Percentiles rank a stretch among this genome's conserved stretches.
Conservation (phyloP, 2,888 invertebrate genomes). For the Fissipunctia ypsillon region DNA sequence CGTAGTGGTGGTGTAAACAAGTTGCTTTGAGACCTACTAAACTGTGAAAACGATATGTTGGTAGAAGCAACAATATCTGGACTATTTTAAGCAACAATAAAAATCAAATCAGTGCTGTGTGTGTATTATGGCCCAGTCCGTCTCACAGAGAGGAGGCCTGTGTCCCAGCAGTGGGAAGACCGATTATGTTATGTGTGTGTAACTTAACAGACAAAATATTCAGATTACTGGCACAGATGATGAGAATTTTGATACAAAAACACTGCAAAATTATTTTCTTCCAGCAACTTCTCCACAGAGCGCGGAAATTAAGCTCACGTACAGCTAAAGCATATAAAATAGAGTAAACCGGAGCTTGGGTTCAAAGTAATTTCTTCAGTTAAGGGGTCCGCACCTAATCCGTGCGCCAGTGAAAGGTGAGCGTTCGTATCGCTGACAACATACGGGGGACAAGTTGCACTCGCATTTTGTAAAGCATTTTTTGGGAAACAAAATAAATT, state of each 20-base stretch:
- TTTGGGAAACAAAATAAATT: not conserved
- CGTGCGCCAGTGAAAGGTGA: slow-evolving; percentile 79
- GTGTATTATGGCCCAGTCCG: not conserved
- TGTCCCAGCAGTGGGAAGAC: too few species aligned
- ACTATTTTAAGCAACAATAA: not conserved
- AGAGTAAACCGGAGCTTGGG: slow-evolving; percentile 61
- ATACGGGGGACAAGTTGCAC: slow-evolving; percentile 61
- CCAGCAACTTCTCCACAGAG: not conserved
- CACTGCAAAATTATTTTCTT: not conserved
- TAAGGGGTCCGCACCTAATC: slow-evolving; percentile 83
- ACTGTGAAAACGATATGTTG: slow-evolving; percentile 1
- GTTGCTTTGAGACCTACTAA: slow-evolving; percentile 1
- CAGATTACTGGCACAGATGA: not conserved
- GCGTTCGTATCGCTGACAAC: slow-evolving; percentile 69
- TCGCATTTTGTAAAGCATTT: slow-evolving; percentile 20
- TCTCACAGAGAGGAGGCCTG: not conserved
- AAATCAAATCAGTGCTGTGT: not conserved
- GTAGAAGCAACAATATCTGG: not conserved
- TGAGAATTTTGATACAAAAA: not conserved
- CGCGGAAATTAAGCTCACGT: slow-evolving; percentile 41
- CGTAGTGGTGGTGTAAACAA: slow-evolving; percentile 4
- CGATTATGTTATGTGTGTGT: too few species aligned
- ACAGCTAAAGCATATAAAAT: slow-evolving; percentile 33
- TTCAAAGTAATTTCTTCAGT: slow-evolving; percentile 78
- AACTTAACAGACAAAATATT: not conserved